phyloP scores from a whole-genome alignment of 2,113 vertebrate genomes.

The Pteronura brasiliensis region DNA sequence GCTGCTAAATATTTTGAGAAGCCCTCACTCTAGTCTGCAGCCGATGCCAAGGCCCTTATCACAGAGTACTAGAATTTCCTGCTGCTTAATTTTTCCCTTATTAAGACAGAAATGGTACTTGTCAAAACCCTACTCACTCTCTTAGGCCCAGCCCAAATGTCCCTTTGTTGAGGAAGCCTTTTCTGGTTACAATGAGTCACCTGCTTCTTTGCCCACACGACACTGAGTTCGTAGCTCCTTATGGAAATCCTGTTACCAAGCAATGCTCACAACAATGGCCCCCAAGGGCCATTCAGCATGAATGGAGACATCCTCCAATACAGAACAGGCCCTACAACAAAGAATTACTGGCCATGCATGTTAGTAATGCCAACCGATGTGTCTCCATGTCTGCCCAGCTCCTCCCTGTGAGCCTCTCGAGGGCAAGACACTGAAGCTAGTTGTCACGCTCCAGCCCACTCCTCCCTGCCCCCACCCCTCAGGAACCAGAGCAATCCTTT shows the following conservation, averaged over 20 bases:
- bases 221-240: not conserved
- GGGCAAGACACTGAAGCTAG: not conserved
- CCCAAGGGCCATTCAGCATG: not conserved
- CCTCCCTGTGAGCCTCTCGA: not conserved
- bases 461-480: not conserved
- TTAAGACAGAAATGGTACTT: not conserved
- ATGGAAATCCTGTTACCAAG: not conserved
- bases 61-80: not conserved
- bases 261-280: not conserved
- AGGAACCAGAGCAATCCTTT: not conserved
- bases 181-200: not conserved
- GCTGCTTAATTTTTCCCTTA: not conserved
- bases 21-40: not conserved
- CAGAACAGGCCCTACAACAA: not conserved
- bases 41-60: not conserved
- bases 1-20: not conserved
- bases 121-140: not conserved
- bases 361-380: accelerated
- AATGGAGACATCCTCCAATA: no score
- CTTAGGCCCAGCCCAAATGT: not conserved
- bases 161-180: not conserved
- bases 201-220: not conserved
- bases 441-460: not conserved
- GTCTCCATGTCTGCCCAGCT: not conserved
- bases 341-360: accelerated